These are phyloP conservation scores for Chrysemys picta DNA, from an alignment of 2,113 vertebrate genomes.

Conservation along the genomic window DNA sequence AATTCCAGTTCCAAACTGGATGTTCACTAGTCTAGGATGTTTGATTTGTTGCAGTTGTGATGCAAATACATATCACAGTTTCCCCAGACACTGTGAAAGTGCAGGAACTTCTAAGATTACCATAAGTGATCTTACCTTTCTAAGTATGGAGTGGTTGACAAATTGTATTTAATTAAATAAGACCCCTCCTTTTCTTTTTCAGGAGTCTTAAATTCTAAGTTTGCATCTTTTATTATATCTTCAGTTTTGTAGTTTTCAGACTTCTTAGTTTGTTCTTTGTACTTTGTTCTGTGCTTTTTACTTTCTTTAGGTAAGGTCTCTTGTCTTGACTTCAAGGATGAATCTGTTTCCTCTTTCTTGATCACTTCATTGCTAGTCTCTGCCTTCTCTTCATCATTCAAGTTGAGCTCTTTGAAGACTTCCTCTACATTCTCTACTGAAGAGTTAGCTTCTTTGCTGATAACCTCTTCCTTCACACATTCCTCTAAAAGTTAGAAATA, in stretches of 20 bases:
- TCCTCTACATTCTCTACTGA: background rate
- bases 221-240: constrained; percentile 22
- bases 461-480: constrained; percentile 18
- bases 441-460: constrained; percentile 3
- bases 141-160: constrained; percentile 84
- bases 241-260: constrained; percentile 31
- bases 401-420: background rate
- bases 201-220: constrained; percentile 39
- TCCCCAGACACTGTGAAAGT: background rate
- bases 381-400: constrained; percentile 21
- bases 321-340: background rate
- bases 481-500: constrained; percentile 32
- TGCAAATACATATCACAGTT: background rate
- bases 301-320: constrained; percentile 31
- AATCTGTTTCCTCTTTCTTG: constrained; percentile 6
- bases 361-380: constrained; percentile 31
- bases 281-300: constrained; percentile 27
- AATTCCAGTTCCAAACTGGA: background rate
- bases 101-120: background rate
- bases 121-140: constrained; percentile 82
- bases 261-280: constrained; percentile 43
- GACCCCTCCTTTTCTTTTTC: constrained; percentile 63
- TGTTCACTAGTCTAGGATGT: background rate
- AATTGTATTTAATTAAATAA: constrained; percentile 83
- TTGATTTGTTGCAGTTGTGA: background rate